phyloP scores from a whole-genome alignment of 2,797 vertebrate genomes.

The Sciurus carolinensis region DNA sequence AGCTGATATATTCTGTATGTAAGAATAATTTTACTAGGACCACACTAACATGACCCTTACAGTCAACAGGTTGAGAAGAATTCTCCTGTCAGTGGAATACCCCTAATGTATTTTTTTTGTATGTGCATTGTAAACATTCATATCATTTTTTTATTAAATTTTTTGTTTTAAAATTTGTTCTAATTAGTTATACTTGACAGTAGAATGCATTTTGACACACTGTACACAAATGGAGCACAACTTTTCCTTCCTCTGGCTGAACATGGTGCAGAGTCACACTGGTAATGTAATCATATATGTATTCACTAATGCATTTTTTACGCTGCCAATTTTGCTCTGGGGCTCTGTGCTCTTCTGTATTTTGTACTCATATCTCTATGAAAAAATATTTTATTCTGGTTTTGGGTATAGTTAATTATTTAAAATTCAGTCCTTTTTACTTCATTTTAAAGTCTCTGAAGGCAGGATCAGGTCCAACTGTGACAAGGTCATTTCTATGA shows the following conservation, averaged over 20 bases:
- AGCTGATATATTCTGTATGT: background rate
- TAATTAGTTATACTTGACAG: no score
- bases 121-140: no score
- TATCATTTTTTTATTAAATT: no score
- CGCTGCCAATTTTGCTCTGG: background rate
- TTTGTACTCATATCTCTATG: background rate
- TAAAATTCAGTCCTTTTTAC: constrained; percentile 6
- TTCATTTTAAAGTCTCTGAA: constrained; percentile 24
- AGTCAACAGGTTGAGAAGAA: background rate
- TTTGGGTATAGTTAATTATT: constrained; percentile 50
- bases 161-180: no score
- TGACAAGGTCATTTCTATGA: background rate
- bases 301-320: background rate
- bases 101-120: background rate
- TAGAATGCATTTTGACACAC: no score
- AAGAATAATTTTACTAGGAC: background rate
- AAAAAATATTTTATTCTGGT: constrained; percentile 47
- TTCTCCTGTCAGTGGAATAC: background rate
- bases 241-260: no score
- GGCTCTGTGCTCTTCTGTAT: background rate
- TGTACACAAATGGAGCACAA: no score
- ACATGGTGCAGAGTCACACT: no score
- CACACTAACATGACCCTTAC: background rate
- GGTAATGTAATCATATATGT: no score
- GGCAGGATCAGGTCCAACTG: background rate